Evolutionary conservation across 2,797 vertebrate genomes (phyloP), one percentile per base, ranked within the genome.

Genomic region (Oreochromis mossambicus): DNA sequence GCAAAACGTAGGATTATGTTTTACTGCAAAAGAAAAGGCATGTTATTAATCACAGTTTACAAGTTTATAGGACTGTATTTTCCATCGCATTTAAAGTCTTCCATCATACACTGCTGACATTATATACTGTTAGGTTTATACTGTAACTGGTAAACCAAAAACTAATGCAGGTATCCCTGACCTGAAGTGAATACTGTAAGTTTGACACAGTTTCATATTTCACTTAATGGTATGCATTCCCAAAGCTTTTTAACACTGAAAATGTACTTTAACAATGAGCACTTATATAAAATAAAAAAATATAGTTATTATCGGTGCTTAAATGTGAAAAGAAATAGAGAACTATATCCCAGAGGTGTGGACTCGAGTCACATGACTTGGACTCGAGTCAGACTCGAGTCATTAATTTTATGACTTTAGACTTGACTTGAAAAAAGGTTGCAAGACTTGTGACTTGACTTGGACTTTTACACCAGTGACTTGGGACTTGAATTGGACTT

Each of bases 1-100:
- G 24, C 56, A 34, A 82, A 87, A 88, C 41, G 12, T 36, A 6
- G 24, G 26, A 46, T 8, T 50, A 34, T 50, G 29, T 21, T 46
- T 55, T 9, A 52, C n/a, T 56, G 3, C 46, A 14, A 10, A 48
- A 89, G 7, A 17, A 10, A 48, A 91, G 9, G 0, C 4, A 6
- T 29, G 46, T 68, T 41, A 56, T 63, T 66, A 15, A 46, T 56
- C 29, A 68, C 29, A 29, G 15, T 58, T 46, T 8, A 63, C 14
- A 56, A 55, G 54, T 46, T 34, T 54, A 38, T 15, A 43, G 54
- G 34, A 4, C 8, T 3, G 32, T n/a, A 38, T 19, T 61, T 9
- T 12, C 3, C 13, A 54, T 75, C 0, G 29, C 19, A 11, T 76
- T 8, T 5, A 70, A 43, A 26, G 13, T 70, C 5, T 26, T 19